A percentile compares a stretch with the other conserved stretches of the same genome.
These are phyloP conservation scores for Parazoanthus darwini DNA, from an alignment of 92 coral and sea anemone species.

Conservation along the genomic window DNA sequence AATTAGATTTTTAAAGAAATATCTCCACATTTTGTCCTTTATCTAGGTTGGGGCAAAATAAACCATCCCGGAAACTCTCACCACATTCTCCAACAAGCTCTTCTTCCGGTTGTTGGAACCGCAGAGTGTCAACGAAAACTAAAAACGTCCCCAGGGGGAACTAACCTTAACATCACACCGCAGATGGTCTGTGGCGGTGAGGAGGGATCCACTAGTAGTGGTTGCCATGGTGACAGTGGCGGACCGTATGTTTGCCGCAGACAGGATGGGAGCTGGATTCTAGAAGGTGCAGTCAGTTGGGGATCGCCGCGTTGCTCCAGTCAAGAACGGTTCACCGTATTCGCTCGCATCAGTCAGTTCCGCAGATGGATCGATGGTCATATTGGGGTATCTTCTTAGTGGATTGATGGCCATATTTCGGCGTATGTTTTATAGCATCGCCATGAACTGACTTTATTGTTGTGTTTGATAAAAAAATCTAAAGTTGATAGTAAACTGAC, in stretches of 20 bases:
- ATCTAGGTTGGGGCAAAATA: conserved; percentile 34
- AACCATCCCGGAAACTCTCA: conserved; percentile 31
- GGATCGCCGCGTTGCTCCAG: conserved; percentile 53
- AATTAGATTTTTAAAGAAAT: not conserved
- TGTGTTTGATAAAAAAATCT: no score
- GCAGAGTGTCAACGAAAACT: conserved; percentile 22
- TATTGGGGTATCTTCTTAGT: not conserved
- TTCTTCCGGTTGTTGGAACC: conserved; percentile 15
- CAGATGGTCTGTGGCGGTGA: conserved; percentile 60
- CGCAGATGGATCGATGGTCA: conserved; percentile 49
- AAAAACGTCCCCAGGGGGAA: conserved; percentile 35
- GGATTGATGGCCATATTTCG: conserved; percentile 37
- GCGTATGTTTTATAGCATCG: no score
- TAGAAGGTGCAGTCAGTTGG: conserved; percentile 60
- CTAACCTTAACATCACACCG: conserved; percentile 34
- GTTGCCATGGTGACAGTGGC: conserved; percentile 69
- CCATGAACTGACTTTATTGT: no score
- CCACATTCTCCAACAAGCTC: conserved; percentile 33
- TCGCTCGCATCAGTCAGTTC: conserved; percentile 60
- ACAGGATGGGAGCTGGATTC: conserved; percentile 48
- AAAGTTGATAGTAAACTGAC: no score
- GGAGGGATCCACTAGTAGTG: conserved; percentile 28
- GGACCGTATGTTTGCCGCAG: conserved; percentile 59
- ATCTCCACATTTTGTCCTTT: not conserved
- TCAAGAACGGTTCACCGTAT: conserved; percentile 48